These are phyloP conservation scores for Pelmatolapia mariae DNA, from an alignment of 2,113 vertebrate species.

Conservation along the genomic window DNA sequence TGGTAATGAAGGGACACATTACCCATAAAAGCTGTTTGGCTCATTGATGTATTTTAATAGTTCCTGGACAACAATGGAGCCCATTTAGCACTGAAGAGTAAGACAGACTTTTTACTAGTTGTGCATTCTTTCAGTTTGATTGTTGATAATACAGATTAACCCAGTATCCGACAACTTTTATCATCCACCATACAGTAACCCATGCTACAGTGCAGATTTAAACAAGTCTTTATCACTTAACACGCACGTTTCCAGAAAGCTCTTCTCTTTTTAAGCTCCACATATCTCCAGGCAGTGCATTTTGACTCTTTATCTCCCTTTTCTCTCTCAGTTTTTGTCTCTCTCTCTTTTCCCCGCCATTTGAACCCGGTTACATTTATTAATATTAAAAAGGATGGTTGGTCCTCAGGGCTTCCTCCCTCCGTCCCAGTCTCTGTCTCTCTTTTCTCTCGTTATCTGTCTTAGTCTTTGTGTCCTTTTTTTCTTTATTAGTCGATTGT, in stretches of 20 bases:
- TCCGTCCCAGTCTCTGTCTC: neutral
- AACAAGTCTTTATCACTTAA: neutral
- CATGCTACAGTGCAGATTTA: neutral
- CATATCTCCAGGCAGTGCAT: neutral
- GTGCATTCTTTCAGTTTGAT: neutral
- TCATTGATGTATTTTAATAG: neutral
- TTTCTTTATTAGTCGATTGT: neutral
- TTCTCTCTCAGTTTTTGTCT: neutral
- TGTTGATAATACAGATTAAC: neutral
- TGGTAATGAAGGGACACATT: neutral
- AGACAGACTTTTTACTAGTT: neutral
- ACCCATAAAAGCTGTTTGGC: neutral
- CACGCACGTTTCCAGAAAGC: neutral
- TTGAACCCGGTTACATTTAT: constrained; percentile 5
- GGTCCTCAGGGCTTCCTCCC: constrained; percentile 1
- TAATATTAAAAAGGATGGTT: constrained; percentile 6
- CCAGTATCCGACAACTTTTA: neutral
- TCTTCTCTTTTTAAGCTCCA: neutral
- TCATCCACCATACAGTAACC: neutral
- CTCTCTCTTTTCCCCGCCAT: neutral
- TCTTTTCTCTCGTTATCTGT: neutral
- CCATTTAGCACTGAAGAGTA: neutral
- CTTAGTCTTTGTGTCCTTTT: neutral
- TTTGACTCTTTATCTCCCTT: neutral
- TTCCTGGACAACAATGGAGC: neutral